These are phyloP conservation scores for Ormyrus nitidulus DNA, from an alignment of 2,888 invertebrate species.

Conservation along the genomic window DNA sequence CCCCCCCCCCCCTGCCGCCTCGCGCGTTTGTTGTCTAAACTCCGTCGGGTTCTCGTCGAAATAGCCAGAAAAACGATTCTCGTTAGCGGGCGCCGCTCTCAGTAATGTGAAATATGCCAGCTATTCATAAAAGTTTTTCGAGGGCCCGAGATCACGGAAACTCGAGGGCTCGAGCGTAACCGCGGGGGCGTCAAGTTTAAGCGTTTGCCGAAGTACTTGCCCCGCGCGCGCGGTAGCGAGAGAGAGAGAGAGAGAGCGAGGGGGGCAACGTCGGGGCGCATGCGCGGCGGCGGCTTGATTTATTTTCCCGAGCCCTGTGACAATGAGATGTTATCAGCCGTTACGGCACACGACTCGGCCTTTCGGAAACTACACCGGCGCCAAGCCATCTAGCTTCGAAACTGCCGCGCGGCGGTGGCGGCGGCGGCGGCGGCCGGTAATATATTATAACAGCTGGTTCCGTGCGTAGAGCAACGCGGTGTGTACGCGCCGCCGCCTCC, in stretches of 20 bases:
- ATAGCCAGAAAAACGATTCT: slow-evolving; percentile 41
- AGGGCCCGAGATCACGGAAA: slow-evolving; percentile 40
- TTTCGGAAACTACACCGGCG: slow-evolving; percentile 27
- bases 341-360: slow-evolving; percentile 13
- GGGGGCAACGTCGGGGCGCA: neutral
- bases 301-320: slow-evolving; percentile 64
- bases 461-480: slow-evolving; percentile 16
- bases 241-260: neutral
- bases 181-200: slow-evolving; percentile 22
- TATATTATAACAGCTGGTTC: slow-evolving; percentile 56
- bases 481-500: neutral
- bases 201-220: slow-evolving; percentile 46
- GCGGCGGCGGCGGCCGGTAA: slow-evolving; percentile 28
- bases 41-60: neutral
- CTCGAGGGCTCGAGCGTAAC: no score
- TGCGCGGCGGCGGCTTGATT: slow-evolving; percentile 59
- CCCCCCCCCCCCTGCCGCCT: neutral
- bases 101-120: slow-evolving; percentile 39
- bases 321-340: slow-evolving; percentile 71
- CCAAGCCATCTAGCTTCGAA: slow-evolving; percentile 8
- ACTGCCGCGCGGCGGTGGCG: slow-evolving; percentile 10
- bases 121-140: slow-evolving; percentile 47
- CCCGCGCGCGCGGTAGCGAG: neutral
- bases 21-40: slow-evolving; percentile 17
- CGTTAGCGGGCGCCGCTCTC: slow-evolving; percentile 25